Percentiles rank a stretch among this genome's conserved stretches.
Conservation (phyloP, 1,140 invertebrate species). For the Chelonus insularis region DNA sequence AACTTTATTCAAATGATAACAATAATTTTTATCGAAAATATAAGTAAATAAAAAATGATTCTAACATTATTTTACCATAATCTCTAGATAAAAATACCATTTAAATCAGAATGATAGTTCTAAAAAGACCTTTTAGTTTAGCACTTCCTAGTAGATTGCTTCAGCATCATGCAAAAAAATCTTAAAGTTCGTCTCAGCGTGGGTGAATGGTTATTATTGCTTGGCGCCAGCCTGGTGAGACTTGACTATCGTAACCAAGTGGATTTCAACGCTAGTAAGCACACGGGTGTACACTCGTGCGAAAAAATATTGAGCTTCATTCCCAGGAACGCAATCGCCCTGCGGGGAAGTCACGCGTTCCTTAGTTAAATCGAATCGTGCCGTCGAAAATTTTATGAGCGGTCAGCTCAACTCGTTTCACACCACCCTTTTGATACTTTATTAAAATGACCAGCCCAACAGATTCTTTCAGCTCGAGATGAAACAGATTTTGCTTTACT, state of each 20-base stretch:
- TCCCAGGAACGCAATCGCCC: slow-evolving; percentile 27
- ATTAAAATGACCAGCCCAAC: slow-evolving; percentile 9
- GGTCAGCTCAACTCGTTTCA: slow-evolving; percentile 13
- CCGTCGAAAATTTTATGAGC: slow-evolving; percentile 25
- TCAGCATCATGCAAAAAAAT: slow-evolving; percentile 23
- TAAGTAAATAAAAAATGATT: no score
- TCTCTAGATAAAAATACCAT: no score
- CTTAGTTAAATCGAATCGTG: background rate
- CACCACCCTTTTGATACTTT: slow-evolving; percentile 5
- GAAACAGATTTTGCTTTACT: background rate
- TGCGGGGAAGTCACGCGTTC: slow-evolving; percentile 11
- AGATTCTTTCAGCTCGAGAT: background rate
- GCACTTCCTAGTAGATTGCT: background rate
- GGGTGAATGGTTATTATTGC: slow-evolving; percentile 53
- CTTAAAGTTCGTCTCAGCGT: slow-evolving; percentile 33
- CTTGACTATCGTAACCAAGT: slow-evolving; percentile 7
- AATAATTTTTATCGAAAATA: no score
- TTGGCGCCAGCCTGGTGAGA: slow-evolving; percentile 43
- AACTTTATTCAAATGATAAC: no score
- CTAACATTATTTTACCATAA: no score
- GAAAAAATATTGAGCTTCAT: slow-evolving; percentile 32
- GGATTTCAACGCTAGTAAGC: slow-evolving; percentile 13
- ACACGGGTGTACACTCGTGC: slow-evolving; percentile 26
- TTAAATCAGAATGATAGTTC: no score
- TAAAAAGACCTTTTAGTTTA: background rate